phyloP scores from a whole-genome alignment of 2,797 vertebrate genomes.

The Bradypus variegatus region DNA sequence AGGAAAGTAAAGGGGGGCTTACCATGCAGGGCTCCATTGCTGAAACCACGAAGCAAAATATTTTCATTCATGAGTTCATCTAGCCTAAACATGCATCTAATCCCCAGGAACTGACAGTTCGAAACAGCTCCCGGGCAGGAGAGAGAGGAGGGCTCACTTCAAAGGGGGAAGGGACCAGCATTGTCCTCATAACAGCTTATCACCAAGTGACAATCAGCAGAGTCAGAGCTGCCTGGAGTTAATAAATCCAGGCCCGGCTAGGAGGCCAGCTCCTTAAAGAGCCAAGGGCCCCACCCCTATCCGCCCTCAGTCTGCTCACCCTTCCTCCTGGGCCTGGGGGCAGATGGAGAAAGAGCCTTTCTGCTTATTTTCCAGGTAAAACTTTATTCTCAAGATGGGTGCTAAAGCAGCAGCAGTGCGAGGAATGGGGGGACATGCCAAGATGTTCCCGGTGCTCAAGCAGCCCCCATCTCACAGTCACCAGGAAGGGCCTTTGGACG shows the following conservation, averaged over 20 bases:
- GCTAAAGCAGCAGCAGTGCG: background rate
- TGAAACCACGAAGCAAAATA: slow-evolving; percentile 82
- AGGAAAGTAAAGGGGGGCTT: background rate
- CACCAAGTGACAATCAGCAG: slow-evolving; percentile 76
- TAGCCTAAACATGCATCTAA: slow-evolving; percentile 93
- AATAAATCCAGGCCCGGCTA: slow-evolving; percentile 45
- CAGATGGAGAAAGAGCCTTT: background rate
- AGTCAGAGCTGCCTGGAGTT: slow-evolving; percentile 51
- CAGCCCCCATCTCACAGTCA: background rate
- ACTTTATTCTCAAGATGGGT: background rate
- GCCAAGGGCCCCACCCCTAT: slow-evolving; percentile 32
- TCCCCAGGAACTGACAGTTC: slow-evolving; percentile 83
- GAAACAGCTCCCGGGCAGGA: slow-evolving; percentile 75
- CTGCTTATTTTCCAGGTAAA: background rate
- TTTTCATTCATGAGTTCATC: slow-evolving; percentile 87
- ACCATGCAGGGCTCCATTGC: slow-evolving; percentile 60
- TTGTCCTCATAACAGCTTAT: slow-evolving; percentile 84
- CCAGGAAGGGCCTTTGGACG: background rate
- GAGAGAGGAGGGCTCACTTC: slow-evolving; percentile 82
- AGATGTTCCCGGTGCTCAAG: background rate
- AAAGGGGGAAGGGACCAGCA: slow-evolving; percentile 84
- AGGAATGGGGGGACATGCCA: too few relatives aligned
- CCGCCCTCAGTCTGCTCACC: background rate
- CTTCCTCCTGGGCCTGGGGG: background rate
- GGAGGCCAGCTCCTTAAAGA: slow-evolving; percentile 34